phyloP scores from a whole-genome alignment of 2,797 vertebrate species.

The Hephaestus fuliginosus region DNA sequence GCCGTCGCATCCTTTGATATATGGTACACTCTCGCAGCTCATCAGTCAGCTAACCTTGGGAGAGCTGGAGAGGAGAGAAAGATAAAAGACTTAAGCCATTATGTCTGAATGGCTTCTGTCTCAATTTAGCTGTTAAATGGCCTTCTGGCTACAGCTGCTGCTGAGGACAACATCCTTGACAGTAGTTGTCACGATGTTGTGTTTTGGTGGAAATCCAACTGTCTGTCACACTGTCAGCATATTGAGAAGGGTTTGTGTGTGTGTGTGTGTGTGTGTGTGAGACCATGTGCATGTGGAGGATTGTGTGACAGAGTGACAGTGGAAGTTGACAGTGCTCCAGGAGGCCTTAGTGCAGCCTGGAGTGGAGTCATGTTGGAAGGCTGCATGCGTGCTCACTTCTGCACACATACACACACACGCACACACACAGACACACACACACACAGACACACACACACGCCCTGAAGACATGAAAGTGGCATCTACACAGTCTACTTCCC shows the following conservation, averaged over 20 bases:
- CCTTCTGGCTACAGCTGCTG: constrained; percentile 57
- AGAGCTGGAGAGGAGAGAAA: constrained; percentile 61
- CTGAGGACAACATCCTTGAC: constrained; percentile 44
- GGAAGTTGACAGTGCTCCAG: constrained; percentile 37
- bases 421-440: not conserved
- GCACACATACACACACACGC: not conserved
- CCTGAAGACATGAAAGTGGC: constrained; percentile 35
- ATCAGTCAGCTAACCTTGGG: constrained; percentile 80
- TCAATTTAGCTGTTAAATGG: constrained; percentile 74
- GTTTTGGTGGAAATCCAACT: constrained; percentile 64
- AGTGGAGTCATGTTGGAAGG: constrained; percentile 28
- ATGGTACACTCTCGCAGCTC: constrained; percentile 65
- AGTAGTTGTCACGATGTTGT: constrained; percentile 54
- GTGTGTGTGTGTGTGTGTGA: not conserved
- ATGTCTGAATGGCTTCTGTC: constrained; percentile 73
- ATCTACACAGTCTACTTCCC: constrained; percentile 24
- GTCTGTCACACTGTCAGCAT: constrained; percentile 55
- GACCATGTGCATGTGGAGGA: too few species aligned
- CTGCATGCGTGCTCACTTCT: not conserved
- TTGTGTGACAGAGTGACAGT: constrained; percentile 20
- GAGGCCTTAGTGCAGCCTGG: not conserved
- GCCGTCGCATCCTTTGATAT: constrained; percentile 75
- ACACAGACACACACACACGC: not conserved
- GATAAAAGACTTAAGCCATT: constrained; percentile 77
- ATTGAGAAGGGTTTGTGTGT: not conserved